Conservation (phyloP, 2,797 vertebrate species). For the Enteromius fasciolatus region DNA sequence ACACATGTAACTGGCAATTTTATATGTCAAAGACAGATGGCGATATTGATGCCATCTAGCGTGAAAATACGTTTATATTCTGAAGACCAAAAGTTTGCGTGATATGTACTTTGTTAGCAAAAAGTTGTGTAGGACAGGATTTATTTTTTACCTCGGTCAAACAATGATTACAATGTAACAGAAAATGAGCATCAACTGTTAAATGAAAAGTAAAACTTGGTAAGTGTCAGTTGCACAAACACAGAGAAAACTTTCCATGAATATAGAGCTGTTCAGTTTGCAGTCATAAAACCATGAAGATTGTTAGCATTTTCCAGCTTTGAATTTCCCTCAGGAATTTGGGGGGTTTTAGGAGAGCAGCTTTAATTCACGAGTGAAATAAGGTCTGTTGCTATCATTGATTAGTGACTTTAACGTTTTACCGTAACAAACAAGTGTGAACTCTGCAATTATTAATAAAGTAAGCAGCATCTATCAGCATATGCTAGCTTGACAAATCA, state of each 20-base stretch:
- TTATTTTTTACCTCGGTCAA: neutral
- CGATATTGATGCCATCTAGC: neutral
- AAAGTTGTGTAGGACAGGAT: neutral
- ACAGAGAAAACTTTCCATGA: neutral
- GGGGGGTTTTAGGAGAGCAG: neutral
- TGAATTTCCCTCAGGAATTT: neutral
- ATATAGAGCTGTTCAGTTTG: neutral
- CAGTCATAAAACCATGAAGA: slow-evolving; percentile 5
- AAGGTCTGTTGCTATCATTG: neutral
- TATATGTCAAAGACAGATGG: neutral
- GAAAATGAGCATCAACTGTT: neutral
- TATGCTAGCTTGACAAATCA: neutral
- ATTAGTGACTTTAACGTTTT: neutral
- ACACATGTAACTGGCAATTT: neutral
- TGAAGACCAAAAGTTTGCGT: neutral
- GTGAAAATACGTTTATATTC: neutral
- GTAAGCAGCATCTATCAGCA: neutral
- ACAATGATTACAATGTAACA: neutral
- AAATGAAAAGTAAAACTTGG: neutral
- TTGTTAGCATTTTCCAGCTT: neutral
- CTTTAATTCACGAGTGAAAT: neutral
- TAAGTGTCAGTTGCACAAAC: neutral
- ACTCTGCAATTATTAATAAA: neutral
- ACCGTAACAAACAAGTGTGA: neutral
- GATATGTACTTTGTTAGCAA: neutral